Conservation (phyloP, 35 echinoderm and acorn worm species). For the Antedon bifida region DNA sequence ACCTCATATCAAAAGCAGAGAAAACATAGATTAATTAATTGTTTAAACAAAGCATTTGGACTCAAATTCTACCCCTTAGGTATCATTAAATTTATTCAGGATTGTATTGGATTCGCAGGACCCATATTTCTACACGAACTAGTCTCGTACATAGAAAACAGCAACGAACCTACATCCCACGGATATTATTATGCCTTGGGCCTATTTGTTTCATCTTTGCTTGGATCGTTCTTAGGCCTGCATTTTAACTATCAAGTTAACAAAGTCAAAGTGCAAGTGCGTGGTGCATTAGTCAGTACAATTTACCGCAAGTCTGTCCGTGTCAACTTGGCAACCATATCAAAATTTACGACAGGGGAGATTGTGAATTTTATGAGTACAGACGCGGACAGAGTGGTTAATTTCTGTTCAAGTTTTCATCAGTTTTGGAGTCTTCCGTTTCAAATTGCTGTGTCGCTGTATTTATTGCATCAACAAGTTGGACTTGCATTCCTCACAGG, state of each 20-base stretch:
- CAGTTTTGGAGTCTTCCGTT: slow-evolving; percentile 93
- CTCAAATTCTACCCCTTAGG: slow-evolving; percentile 57
- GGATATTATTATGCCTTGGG: slow-evolving; percentile 83
- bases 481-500: slow-evolving; percentile 47
- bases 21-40: slow-evolving; percentile 38
- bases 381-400: slow-evolving; percentile 72
- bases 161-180: slow-evolving; percentile 15
- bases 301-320: slow-evolving; percentile 72
- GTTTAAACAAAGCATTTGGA: slow-evolving; percentile 60
- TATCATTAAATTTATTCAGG: slow-evolving; percentile 61
- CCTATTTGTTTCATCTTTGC: slow-evolving; percentile 49
- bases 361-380: slow-evolving; percentile 99
- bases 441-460: slow-evolving; percentile 65
- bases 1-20: neutral
- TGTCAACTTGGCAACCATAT: slow-evolving; percentile 51
- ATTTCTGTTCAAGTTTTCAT: slow-evolving; percentile 94
- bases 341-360: slow-evolving; percentile 65
- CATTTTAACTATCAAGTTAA: slow-evolving; percentile 87
- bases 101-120: slow-evolving; percentile 62
- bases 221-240: slow-evolving; percentile 45
- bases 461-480: slow-evolving; percentile 64
- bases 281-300: slow-evolving; percentile 63
- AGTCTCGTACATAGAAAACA: slow-evolving; percentile 71
- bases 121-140: slow-evolving; percentile 71
- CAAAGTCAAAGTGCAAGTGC: slow-evolving; percentile 54